These are phyloP conservation scores for Apeltes quadracus DNA, from an alignment of 2,113 vertebrate species.

Conservation along the genomic window DNA sequence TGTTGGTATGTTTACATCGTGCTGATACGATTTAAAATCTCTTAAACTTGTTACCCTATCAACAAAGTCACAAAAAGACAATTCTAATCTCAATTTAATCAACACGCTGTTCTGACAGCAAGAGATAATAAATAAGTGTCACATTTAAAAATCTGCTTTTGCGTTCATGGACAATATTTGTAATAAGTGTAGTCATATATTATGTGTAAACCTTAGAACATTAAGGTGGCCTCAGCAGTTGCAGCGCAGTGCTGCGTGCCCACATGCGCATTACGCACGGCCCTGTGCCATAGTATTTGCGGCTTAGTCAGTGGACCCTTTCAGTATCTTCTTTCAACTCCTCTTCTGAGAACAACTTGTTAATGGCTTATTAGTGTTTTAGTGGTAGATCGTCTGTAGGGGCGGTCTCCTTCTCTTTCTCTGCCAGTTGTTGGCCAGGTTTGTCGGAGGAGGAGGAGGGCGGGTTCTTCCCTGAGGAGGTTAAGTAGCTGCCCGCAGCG, in stretches of 20 bases:
- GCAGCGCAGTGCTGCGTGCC: background rate
- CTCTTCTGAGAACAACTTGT: conserved; percentile 16
- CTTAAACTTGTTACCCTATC: too few species aligned
- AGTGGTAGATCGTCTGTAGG: background rate
- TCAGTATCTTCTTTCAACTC: conserved; percentile 10
- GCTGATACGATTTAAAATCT: too few species aligned
- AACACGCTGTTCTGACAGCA: background rate
- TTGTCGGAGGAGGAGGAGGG: conserved; percentile 45
- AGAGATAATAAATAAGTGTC: background rate
- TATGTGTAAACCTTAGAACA: background rate
- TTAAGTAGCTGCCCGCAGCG: conserved; percentile 74
- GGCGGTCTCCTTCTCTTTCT: conserved; percentile 16
- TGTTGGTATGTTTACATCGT: background rate
- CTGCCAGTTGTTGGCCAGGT: conserved; percentile 60
- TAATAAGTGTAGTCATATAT: background rate
- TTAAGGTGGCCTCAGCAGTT: too few species aligned
- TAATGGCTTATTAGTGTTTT: conserved; percentile 35
- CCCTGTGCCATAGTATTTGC: conserved; percentile 15
- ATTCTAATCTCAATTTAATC: background rate
- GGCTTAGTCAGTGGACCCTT: background rate
- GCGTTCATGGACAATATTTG: background rate
- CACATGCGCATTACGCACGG: background rate
- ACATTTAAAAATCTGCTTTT: background rate
- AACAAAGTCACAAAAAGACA: background rate
- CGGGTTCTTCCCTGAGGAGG: conserved; percentile 37